Evolutionary conservation across 2,113 vertebrate species (phyloP), one percentile per base, ranked within the genome.

Genomic region (Diphyllodes magnificus): DNA sequence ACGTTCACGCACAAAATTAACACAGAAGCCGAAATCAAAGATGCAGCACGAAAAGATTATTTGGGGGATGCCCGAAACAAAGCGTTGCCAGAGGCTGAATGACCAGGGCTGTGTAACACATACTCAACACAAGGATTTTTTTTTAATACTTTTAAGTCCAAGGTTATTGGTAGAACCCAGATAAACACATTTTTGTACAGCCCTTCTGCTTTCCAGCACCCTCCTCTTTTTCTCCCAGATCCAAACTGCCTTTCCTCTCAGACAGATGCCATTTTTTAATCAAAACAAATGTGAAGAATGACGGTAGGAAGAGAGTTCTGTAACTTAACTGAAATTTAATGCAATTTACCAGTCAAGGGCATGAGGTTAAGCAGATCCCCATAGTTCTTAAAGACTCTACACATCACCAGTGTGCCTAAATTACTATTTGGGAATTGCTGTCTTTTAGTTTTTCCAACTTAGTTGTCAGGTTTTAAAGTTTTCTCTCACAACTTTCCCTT

Each of bases 31-130:
- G 75, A 88, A 92, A 59, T 60, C 54, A 77, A 56, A 49, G 40
- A 19, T 42, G n/a, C 12, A 85, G 23, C 2, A 23, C 49, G 21
- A 6, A 57, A 61, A 15, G 3, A 89, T 35, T 11, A 6, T 40
- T 65, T 72, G 59, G 54, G 42, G 22, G 30, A 28, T 45, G n/a
- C 8, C 39, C 40, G 35, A 82, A 68, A 37, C 13, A 37, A 60
- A 53, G n/a, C 24, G 6, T 4, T 72, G 35, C 4, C 27, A 9
- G 3, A 0, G 0, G 35, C 40, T 86, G n/a, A 57, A 37, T 23
- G 27, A 11, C 30, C 54, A 49, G 47, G 16, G 25, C 8, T 78
- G 21, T 4, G 11, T n/a, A n/a, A 70, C 27, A 33, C 4, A 4
- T 15, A 33, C 31, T 44, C 18, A 82, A 20, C 7, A 11, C 2